phyloP scores from a whole-genome alignment of 2,797 vertebrate genomes.

The Heliangelus exortis region DNA sequence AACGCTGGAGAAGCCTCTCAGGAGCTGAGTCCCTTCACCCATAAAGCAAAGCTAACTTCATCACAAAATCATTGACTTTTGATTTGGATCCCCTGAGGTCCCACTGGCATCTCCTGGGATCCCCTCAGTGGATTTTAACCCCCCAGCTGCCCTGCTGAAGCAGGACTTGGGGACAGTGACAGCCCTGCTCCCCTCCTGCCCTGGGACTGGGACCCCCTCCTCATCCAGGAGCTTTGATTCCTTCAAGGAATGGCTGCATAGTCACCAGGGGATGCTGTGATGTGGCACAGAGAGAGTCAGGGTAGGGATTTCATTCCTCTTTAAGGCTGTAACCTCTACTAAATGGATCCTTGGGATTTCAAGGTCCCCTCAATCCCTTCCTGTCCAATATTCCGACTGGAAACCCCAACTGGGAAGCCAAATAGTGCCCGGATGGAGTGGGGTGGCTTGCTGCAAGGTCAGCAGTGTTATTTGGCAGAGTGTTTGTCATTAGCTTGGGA shows the following conservation, averaged over 20 bases:
- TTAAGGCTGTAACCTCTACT: background rate
- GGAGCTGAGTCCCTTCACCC: background rate
- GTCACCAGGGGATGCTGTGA: background rate
- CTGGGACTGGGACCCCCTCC: too few relatives aligned
- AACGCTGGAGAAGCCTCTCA: background rate
- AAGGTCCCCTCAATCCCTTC: background rate
- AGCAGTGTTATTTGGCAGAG: background rate
- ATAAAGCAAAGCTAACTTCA: accelerated
- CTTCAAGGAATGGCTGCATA: background rate
- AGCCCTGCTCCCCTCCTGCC: background rate
- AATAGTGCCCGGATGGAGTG: accelerated
- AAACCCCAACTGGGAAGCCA: background rate
- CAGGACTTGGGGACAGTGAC: background rate
- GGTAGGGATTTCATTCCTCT: background rate
- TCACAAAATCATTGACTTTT: background rate
- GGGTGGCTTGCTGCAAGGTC: background rate
- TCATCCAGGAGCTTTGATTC: background rate
- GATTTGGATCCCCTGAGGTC: background rate
- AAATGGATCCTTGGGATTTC: background rate
- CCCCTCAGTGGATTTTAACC: background rate
- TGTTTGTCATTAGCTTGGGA: background rate
- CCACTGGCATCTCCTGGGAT: background rate
- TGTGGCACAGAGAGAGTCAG: background rate
- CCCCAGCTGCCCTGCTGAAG: background rate
- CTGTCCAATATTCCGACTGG: background rate